A percentile compares a stretch with the other conserved stretches of the same genome.
phyloP scores from a whole-genome alignment of 2,888 invertebrate species.

The Morinoia aosen region DNA sequence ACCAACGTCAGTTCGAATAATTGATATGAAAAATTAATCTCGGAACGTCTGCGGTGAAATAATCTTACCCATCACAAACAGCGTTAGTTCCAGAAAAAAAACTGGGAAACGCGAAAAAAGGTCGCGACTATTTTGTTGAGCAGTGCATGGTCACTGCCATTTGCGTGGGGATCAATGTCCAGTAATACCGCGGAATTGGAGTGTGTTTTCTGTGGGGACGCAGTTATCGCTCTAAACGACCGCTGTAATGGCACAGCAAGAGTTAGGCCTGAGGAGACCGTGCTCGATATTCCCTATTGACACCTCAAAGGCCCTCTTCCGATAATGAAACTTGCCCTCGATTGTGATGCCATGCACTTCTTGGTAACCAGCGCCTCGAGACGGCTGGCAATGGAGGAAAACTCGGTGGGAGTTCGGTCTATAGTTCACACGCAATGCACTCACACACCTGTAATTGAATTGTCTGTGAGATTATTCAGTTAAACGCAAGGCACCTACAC shows the following conservation, averaged over 20 bases:
- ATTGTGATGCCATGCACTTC: not conserved
- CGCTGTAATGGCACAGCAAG: not conserved
- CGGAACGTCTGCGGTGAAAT: not conserved
- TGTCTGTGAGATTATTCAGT: too few species aligned
- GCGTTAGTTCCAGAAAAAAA: not conserved
- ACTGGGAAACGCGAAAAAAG: not conserved
- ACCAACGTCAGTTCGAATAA: too few species aligned
- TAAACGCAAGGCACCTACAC: too few species aligned
- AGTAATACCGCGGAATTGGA: conserved; percentile 18
- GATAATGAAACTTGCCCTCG: conserved; percentile 15
- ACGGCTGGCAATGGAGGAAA: not conserved
- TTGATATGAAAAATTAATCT: too few species aligned
- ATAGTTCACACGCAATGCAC: not conserved
- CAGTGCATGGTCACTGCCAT: conserved; percentile 21
- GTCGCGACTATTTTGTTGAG: not conserved
- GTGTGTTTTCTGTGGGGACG: not conserved
- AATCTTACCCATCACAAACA: not conserved
- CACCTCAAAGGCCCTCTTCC: not conserved
- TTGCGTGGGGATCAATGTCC: not conserved
- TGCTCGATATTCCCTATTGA: conserved; percentile 37
- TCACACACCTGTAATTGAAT: not conserved
- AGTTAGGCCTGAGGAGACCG: not conserved
- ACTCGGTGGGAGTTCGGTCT: not conserved
- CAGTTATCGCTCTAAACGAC: not conserved
- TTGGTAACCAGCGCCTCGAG: not conserved